phyloP scores from a whole-genome alignment of 35 echinoderm and acorn worm species.

The Chiridota heheva region DNA sequence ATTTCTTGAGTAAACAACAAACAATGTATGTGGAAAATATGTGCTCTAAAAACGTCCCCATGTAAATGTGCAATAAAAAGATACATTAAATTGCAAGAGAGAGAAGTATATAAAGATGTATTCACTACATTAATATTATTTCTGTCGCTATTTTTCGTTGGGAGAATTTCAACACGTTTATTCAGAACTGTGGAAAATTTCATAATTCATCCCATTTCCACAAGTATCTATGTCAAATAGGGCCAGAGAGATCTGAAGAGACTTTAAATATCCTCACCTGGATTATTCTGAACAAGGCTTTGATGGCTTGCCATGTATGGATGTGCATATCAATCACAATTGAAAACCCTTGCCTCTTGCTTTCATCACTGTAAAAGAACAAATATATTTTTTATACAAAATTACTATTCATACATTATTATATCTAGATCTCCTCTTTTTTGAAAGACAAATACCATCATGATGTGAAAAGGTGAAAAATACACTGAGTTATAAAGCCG shows the following conservation, averaged over 20 bases:
- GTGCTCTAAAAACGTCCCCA: too few relatives aligned
- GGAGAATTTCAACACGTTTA: too few relatives aligned
- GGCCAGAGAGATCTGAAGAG: neutral
- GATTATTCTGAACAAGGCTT: constrained; percentile 60
- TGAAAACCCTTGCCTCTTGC: constrained; percentile 65
- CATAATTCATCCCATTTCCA: neutral
- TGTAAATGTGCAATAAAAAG: too few relatives aligned
- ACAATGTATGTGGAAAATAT: too few relatives aligned
- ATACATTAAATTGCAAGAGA: too few relatives aligned
- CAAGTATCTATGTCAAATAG: neutral
- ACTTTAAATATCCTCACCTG: constrained; percentile 46
- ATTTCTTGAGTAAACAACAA: too few relatives aligned
- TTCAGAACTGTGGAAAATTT: too few relatives aligned
- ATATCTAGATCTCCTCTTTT: neutral
- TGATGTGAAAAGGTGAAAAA: neutral
- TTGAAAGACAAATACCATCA: neutral
- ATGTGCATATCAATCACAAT: constrained; percentile 63
- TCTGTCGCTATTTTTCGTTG: too few relatives aligned
- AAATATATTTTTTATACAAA: neutral
- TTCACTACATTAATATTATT: too few relatives aligned
- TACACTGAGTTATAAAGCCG: neutral
- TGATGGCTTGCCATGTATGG: constrained; percentile 74
- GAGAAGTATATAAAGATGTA: too few relatives aligned
- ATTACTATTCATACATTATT: neutral
- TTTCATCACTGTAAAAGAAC: constrained; percentile 54